Base-by-base conservation (phyloP, 2,888 invertebrate species). In the Hydroisotoma schaefferi region DNA sequence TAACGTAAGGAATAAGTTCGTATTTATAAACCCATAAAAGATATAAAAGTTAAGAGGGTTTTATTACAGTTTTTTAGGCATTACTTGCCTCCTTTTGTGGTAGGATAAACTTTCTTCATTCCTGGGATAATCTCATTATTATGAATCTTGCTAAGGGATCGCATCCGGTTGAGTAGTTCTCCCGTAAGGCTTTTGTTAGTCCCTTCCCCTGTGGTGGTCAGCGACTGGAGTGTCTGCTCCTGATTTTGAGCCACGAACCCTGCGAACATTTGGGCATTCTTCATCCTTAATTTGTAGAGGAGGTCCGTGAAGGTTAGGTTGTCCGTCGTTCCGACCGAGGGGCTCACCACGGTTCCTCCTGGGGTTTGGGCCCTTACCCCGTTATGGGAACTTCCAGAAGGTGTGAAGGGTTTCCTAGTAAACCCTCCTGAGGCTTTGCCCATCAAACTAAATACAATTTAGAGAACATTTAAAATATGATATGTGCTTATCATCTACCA, bases 251-350 rank as follows among this genome's bases (percentile, higher is more conserved):
- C 49, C 22, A 55, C 22, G 18, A 48, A 47, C 25, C 63, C 63
- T 40, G 59, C 54, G 20, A 64, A 64, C 57, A 64, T 60, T 55
- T 60, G 53, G 26, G 59, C 46, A 33, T 67, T 66, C 40, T 66
- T 65, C 5, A 70, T 57, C 5, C 70, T 65, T 5, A 72, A 65
- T 28, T 63, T 61, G 46, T 68, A 63, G 15, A 72, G 56, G 22
- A 72, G 57, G 29, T 72, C 70, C 43, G 67, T 59, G 26, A 72
- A 67, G 3, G 72, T 70, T 15, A 68, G 25, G 8, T 64, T 62
- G 26, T 49, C 49, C 27, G 27, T n/a, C n/a, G n/a, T n/a, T n/a
- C n/a, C n/a, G n/a, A n/a, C n/a, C n/a, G n/a, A 20, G 18, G 43
- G 43, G 59, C 18, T 58, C 43, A 26, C 12, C 12, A 51, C 12